Evolutionary conservation across 2,797 vertebrate species (phyloP).

Genomic region (Phylloscopus collybita): DNA sequence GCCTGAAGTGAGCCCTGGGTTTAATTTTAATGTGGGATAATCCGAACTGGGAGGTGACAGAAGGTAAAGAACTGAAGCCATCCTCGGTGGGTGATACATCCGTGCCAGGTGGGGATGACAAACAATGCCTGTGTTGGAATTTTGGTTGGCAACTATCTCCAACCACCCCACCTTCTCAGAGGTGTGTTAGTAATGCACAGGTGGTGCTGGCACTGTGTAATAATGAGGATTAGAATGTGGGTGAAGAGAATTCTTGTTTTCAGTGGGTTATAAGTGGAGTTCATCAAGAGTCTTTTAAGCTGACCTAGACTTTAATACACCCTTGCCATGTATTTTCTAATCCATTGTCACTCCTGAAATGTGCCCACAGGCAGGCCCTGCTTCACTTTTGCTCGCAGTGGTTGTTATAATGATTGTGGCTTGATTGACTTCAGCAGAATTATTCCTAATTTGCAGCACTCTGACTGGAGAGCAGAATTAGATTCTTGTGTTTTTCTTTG

Average conservation of each 20-base stretch:
- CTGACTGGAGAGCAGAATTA: conserved; percentile 40
- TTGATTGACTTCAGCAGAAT: conserved; percentile 30
- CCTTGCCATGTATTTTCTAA: background rate
- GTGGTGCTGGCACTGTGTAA: background rate
- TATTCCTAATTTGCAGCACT: conserved; percentile 35
- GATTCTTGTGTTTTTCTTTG: conserved; percentile 35
- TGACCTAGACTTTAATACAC: background rate
- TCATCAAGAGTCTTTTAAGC: background rate
- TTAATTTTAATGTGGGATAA: background rate
- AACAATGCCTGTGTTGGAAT: background rate
- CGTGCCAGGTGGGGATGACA: background rate
- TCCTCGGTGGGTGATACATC: background rate
- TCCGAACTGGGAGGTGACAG: background rate
- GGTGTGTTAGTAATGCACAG: background rate
- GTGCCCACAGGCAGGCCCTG: background rate
- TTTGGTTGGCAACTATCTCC: background rate
- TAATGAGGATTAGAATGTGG: background rate
- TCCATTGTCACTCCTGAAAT: background rate
- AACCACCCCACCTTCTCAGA: background rate
- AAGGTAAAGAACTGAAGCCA: background rate
- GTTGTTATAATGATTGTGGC: conserved; percentile 3
- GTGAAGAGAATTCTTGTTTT: background rate
- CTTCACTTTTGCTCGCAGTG: background rate
- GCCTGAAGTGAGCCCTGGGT: background rate
- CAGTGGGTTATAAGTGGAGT: background rate